Percentiles rank a stretch among this genome's conserved stretches.
Conservation (phyloP, 2,797 vertebrate species). For the Ataeniobius toweri region DNA sequence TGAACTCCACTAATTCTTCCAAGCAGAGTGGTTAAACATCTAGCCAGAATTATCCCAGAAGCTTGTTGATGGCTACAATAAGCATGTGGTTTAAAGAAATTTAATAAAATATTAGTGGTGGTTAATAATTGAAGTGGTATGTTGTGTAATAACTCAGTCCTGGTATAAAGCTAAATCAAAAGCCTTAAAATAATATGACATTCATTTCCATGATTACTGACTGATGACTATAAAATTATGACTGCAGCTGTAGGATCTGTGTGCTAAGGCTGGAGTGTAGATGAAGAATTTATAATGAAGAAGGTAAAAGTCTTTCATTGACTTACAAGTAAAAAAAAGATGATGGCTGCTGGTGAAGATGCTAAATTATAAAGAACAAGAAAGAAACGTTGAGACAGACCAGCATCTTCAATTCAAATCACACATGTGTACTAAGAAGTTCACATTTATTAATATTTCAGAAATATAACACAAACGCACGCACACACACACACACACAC, state of each 20-base stretch:
- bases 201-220: not conserved
- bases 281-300: slow-evolving; percentile 35
- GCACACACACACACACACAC: slow-evolving; percentile 23
- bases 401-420: slow-evolving; percentile 74
- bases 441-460: slow-evolving; percentile 67
- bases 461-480: slow-evolving; percentile 12
- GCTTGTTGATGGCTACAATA: not conserved
- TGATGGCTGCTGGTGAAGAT: slow-evolving; percentile 44
- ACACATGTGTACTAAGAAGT: slow-evolving; percentile 69
- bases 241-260: not conserved
- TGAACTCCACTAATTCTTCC: not conserved
- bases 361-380: slow-evolving; percentile 69
- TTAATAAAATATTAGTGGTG: not conserved
- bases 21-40: not conserved
- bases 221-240: not conserved
- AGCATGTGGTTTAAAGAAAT: not conserved
- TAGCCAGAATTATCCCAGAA: not conserved
- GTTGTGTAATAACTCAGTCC: not conserved
- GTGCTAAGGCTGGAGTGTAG: slow-evolving; percentile 1
- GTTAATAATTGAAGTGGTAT: not conserved
- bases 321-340: slow-evolving; percentile 43
- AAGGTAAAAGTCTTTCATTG: slow-evolving; percentile 33
- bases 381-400: slow-evolving; percentile 67
- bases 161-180: not conserved
- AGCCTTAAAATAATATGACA: not conserved